Percentiles rank a stretch among this genome's conserved stretches.
Evolutionary conservation across 2,888 invertebrate species (phyloP).

Genomic region (Oligia strigilis): DNA sequence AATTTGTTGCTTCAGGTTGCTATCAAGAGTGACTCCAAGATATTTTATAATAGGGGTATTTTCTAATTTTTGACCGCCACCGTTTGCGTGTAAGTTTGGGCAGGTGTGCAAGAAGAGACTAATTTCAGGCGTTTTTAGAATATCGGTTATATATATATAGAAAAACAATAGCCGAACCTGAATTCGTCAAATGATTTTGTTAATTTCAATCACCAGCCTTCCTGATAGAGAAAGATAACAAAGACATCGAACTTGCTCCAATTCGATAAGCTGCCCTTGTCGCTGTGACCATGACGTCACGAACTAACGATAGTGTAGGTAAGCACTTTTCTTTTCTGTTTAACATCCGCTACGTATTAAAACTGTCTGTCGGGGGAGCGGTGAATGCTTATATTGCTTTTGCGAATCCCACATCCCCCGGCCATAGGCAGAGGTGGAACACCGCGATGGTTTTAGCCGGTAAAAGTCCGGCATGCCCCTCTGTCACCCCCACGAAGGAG

Average conservation of each 20-base stretch:
- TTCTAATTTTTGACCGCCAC: no score
- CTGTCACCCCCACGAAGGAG: no score
- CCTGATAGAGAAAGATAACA: constrained; percentile 53
- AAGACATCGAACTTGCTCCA: constrained; percentile 77
- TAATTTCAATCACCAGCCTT: constrained; percentile 25
- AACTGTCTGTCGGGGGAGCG: not conserved
- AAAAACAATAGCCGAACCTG: not conserved
- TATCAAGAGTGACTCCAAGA: not conserved
- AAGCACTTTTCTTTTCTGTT: constrained; percentile 31
- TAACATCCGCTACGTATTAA: constrained; percentile 18
- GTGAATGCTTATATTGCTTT: no score
- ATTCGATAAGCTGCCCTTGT: constrained; percentile 82
- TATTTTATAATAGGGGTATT: no score
- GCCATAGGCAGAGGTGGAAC: no score
- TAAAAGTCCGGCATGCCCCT: no score
- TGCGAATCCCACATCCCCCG: no score
- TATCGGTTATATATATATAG: not conserved
- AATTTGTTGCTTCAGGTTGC: no score
- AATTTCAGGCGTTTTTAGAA: not conserved
- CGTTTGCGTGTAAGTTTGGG: no score
- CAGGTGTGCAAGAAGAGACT: no score
- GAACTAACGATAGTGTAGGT: not conserved
- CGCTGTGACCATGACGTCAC: constrained; percentile 34
- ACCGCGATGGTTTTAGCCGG: no score
- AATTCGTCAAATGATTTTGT: constrained; percentile 3